Percentiles rank a stretch among this genome's conserved stretches.
phyloP scores from a whole-genome alignment of 37 sponge, comb jelly and placozoan species.

The Geodia barretti region DNA sequence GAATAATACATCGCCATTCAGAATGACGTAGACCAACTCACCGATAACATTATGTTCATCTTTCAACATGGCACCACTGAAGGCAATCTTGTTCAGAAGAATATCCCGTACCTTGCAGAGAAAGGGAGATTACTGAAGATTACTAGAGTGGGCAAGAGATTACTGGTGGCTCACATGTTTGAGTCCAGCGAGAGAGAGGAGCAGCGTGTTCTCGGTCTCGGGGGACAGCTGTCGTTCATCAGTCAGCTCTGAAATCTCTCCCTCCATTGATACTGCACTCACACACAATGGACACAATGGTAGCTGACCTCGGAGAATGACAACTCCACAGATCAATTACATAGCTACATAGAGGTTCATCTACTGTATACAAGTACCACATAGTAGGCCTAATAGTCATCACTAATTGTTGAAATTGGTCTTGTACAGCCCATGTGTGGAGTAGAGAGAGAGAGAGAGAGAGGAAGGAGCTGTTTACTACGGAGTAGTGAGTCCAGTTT shows the following conservation, averaged over 20 bases:
- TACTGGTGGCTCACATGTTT: constrained; percentile 53
- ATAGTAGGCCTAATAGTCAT: too few relatives aligned
- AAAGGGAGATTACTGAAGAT: too few relatives aligned
- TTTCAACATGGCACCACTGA: constrained; percentile 42
- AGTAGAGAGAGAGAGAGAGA: too few relatives aligned
- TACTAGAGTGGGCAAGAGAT: not conserved
- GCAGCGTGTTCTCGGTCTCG: constrained; percentile 49
- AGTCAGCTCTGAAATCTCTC: constrained; percentile 11
- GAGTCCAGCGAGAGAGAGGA: constrained; percentile 64
- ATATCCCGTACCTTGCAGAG: constrained; percentile 61
- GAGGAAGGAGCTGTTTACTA: too few relatives aligned
- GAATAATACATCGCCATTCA: not conserved
- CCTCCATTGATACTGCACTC: constrained; percentile 30
- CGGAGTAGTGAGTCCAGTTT: constrained; percentile 56
- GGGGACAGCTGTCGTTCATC: constrained; percentile 6
- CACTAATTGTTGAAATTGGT: too few relatives aligned
- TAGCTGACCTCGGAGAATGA: too few relatives aligned
- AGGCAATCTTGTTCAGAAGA: constrained; percentile 62
- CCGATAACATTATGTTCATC: not conserved
- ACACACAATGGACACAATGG: too few relatives aligned
- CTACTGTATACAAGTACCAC: too few relatives aligned
- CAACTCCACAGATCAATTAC: too few relatives aligned
- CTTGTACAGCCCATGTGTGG: not conserved
- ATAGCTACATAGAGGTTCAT: too few relatives aligned
- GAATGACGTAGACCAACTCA: not conserved